Evolutionary conservation across 1,140 invertebrate species (phyloP).

Genomic region (Bombus vancouverensis): DNA sequence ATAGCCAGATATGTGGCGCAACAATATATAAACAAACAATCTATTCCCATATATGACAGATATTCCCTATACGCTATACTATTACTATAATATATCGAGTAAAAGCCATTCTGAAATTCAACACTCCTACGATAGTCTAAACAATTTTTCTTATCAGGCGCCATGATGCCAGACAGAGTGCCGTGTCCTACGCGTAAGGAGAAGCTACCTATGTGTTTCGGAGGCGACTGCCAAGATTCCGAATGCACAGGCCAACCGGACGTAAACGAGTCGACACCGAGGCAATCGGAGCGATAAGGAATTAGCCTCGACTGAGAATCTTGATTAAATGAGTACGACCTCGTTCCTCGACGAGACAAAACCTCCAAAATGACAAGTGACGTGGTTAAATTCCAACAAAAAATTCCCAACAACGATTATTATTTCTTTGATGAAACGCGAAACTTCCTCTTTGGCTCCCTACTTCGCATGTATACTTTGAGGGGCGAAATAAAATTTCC

Average conservation of each 20-base stretch:
- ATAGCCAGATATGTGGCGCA: no score
- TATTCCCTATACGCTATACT: no score
- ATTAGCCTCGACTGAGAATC: background rate
- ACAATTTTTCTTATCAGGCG: background rate
- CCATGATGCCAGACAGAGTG: background rate
- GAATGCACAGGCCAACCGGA: no score
- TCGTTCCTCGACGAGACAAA: background rate
- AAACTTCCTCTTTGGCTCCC: background rate
- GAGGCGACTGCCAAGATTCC: conserved; percentile 27
- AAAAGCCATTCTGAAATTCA: background rate
- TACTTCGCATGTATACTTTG: background rate
- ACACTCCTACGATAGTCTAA: background rate
- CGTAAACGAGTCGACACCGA: background rate
- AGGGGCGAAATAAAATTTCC: background rate
- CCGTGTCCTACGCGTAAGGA: background rate
- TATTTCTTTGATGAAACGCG: background rate
- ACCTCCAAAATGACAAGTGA: background rate
- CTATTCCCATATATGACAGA: no score
- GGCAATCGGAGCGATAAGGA: conserved; percentile 7
- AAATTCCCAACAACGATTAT: background rate
- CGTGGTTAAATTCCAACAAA: background rate
- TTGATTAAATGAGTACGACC: background rate
- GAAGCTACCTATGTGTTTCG: conserved; percentile 39
- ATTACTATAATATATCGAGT: no score
- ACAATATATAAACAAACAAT: no score